phyloP scores from a whole-genome alignment of 2,888 invertebrate species.

The Geotrupes spiniger region DNA sequence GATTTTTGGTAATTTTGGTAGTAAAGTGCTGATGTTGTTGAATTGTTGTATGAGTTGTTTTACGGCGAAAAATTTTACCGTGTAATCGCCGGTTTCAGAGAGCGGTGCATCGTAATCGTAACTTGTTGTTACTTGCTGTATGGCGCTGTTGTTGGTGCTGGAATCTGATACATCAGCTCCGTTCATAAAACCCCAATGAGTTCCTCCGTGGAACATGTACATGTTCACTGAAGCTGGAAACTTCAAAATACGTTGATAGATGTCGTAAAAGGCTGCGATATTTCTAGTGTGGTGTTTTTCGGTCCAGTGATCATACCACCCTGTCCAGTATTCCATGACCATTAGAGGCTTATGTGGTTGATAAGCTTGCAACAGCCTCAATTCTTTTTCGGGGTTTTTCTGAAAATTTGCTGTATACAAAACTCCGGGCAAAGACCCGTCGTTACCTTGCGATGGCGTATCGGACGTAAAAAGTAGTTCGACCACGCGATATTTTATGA shows the following conservation, averaged over 20 bases:
- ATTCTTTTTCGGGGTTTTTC: slow-evolving; percentile 46
- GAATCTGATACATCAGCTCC: slow-evolving; percentile 34
- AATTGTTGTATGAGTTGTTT: slow-evolving; percentile 53
- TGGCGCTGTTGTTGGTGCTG: slow-evolving; percentile 19
- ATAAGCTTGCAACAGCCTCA: slow-evolving; percentile 46
- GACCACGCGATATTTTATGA: slow-evolving; percentile 44
- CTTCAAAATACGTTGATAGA: slow-evolving; percentile 36
- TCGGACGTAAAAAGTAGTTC: slow-evolving; percentile 57
- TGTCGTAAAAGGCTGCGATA: slow-evolving; percentile 51
- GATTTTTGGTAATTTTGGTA: slow-evolving; percentile 42
- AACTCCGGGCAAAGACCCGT: slow-evolving; percentile 43
- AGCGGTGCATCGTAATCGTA: slow-evolving; percentile 79
- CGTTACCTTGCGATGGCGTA: slow-evolving; percentile 42
- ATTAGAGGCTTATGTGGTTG: slow-evolving; percentile 55
- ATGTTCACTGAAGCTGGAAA: slow-evolving; percentile 66
- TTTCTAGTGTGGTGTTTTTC: slow-evolving; percentile 41
- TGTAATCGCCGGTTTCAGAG: slow-evolving; percentile 85
- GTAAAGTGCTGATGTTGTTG: slow-evolving; percentile 37
- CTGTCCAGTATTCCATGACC: slow-evolving; percentile 60
- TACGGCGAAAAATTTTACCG: slow-evolving; percentile 73
- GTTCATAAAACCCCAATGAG: slow-evolving; percentile 69
- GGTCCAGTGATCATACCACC: slow-evolving; percentile 61
- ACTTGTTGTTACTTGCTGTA: slow-evolving; percentile 47
- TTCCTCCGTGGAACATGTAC: slow-evolving; percentile 91
- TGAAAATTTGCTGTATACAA: slow-evolving; percentile 57